Evolutionary conservation across 1,140 invertebrate genomes (phyloP), one percentile per base, ranked within the genome.

Genomic region (Piezodorus guildinii): DNA sequence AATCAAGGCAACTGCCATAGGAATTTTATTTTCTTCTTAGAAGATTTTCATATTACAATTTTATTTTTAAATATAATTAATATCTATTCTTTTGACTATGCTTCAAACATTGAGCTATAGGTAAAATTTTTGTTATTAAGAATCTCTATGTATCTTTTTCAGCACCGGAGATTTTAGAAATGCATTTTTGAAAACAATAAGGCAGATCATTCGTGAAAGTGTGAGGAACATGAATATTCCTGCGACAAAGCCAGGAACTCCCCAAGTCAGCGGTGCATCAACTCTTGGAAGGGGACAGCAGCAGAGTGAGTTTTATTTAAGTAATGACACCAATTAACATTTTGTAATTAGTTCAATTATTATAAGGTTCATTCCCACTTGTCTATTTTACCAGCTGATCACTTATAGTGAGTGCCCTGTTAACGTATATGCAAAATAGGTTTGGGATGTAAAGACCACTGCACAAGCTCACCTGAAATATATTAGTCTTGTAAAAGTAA

Each of bases 151-250:
- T 59, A 61, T 17, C n/a, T 19, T 63, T 73, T 79, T 16, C 75
- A 95, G 93, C 75, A 95, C 94, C 30, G 85, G 85, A 61, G 94
- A 96, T 73, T 96, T 96, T 74, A 85, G 94, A 69, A 94, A 95
- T 75, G 91, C 92, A 68, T 96, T 97, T 80, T 80, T 98, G 67
- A 94, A 93, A 75, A 96, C 93, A 54, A 96, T 97, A 69, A 81
- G 94, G 60, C 93, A 96, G 77, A 96, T 96, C 49, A 97, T 97
- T 66, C 82, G 94, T 63, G 94, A 97, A 75, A 92, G 90, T 63
- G 92, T 95, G 14, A 82, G 91, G 68, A 94, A 94, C 71, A 95
- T 94, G 91, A 92, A 87, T 71, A 89, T 95, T 76, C 91, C 92
- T 65, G 83, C 84, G 65, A 86, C 84, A 39, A 86, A 87, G 69